Base-by-base conservation (phyloP, 2,888 invertebrate species). In the Heliconius ethilla region DNA sequence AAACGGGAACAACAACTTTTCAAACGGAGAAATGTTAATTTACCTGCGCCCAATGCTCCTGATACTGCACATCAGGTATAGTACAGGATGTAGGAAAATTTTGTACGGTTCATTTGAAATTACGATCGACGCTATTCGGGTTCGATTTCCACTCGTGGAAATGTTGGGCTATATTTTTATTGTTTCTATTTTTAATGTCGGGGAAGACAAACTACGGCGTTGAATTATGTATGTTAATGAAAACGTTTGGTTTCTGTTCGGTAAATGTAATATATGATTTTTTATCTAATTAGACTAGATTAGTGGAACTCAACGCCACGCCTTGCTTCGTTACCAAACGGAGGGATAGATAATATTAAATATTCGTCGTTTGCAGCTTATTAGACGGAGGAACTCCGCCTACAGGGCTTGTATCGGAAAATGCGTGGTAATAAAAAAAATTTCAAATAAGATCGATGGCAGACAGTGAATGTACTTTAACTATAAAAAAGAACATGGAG, bases 1-100 rank as follows among this genome's bases (percentile, higher is more conserved):
- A 99, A 99, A 91, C 95, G 99, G 81, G 99, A 99, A 90, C 98
- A 98, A 88, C 99, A 99, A 90, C 93, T 99, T 62, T 98, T 97
- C 82, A 99, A 99, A 92, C 95, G 98, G 79, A 95, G 99, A 84
- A 99, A 99, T 96, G 98, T 99, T 80, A 94, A 88, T 84, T 88
- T 90, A 82, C 93, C 90, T 82, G 88, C 90, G 82, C 89, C 86
- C 2, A 90, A 92, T 84, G 84, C 89, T 55, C 91, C 93, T 76
- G 93, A 94, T 80, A 87, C 89, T 80, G 85, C 89, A 40, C 82
- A 90, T 80, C 93, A 91, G 89, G 94, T 93, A 84, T 59, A 82
- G 83, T 86, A 63, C 13, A 62, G 18, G n/a, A 59, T n/a, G 3
- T 59, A 59, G 10, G n/a, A n/a, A 59, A 59, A 2, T 59, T n/a